These are phyloP conservation scores for Porites divaricata DNA, from an alignment of 92 coral and sea anemone genomes.

Conservation along the genomic window DNA sequence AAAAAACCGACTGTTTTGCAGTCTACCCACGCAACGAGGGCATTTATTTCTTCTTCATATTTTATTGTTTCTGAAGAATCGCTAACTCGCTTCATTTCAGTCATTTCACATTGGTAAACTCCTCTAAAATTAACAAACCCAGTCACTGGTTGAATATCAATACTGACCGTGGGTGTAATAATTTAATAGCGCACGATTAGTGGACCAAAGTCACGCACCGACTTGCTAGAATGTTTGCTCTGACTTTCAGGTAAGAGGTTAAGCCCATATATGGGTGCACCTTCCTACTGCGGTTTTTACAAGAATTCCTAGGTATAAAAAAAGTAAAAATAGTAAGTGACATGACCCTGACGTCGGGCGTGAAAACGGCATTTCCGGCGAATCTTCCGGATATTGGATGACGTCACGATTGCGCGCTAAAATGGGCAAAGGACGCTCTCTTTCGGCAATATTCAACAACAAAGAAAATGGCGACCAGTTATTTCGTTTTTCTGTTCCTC, in stretches of 20 bases:
- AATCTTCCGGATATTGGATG: slow-evolving; percentile 6
- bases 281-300: background rate
- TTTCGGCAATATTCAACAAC: background rate
- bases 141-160: too few species aligned
- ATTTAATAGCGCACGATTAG: background rate
- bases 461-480: slow-evolving; percentile 5
- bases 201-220: background rate
- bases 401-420: slow-evolving; percentile 14
- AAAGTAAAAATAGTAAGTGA: background rate
- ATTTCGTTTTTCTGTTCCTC: background rate
- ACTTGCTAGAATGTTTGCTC: background rate
- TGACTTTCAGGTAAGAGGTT: background rate
- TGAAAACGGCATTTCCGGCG: slow-evolving; percentile 27
- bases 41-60: too few species aligned
- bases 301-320: background rate
- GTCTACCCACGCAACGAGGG: too few species aligned
- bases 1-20: too few species aligned
- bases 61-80: too few species aligned
- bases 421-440: background rate
- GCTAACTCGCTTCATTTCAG: too few species aligned
- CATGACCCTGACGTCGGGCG: background rate
- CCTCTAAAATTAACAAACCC: too few species aligned
- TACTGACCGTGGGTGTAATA: too few species aligned
- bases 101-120: too few species aligned
- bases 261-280: background rate